These are phyloP conservation scores for Peromyscus leucopus DNA, from an alignment of 2,113 vertebrate genomes.

Conservation along the genomic window DNA sequence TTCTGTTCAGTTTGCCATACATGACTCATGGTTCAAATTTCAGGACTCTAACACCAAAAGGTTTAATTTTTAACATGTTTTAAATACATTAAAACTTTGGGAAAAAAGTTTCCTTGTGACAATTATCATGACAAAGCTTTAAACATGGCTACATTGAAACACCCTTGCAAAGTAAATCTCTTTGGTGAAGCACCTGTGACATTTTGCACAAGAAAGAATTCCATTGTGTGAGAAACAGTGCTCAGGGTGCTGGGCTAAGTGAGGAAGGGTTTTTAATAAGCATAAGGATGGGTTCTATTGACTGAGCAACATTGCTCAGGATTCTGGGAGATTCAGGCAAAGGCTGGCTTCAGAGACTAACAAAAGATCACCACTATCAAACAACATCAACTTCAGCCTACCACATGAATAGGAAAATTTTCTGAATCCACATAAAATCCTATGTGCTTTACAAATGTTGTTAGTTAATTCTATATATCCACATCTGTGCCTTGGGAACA, in stretches of 20 bases:
- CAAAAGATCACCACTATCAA: not conserved
- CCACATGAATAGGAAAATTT: not conserved
- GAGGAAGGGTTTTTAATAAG: too few species aligned
- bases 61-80: not conserved
- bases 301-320: not conserved
- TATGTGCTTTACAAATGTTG: not conserved
- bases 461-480: not conserved
- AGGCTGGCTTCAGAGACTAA: not conserved
- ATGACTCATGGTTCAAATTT: not conserved
- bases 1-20: not conserved
- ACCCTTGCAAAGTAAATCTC: not conserved
- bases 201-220: too few species aligned
- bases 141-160: not conserved
- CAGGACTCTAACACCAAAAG: not conserved
- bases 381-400: not conserved
- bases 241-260: too few species aligned
- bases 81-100: not conserved
- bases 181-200: not conserved
- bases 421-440: not conserved
- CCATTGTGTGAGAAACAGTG: not conserved
- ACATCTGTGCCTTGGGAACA: not conserved
- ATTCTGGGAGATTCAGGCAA: not conserved
- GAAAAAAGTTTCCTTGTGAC: not conserved
- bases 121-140: not conserved
- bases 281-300: too few species aligned